Percentiles rank a stretch among this genome's conserved stretches.
phyloP scores from a whole-genome alignment of 2,888 invertebrate genomes.

The Andrena bucephala region DNA sequence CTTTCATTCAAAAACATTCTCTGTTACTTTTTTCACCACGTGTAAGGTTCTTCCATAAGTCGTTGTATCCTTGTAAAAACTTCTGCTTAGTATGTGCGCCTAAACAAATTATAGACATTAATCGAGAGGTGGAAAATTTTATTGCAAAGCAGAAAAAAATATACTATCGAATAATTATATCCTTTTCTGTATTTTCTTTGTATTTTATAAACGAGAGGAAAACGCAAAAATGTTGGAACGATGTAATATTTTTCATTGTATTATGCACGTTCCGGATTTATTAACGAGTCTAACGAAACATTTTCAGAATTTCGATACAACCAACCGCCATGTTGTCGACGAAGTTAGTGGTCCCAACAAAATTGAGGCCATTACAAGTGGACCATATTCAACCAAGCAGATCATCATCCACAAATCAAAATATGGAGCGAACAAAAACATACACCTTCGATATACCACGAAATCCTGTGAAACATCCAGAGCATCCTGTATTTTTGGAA shows the following conservation, averaged over 20 bases:
- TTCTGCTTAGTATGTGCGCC: no score
- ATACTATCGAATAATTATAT: no score
- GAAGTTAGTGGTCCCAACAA: slow-evolving; percentile 76
- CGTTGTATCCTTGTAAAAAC: no score
- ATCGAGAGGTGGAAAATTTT: no score
- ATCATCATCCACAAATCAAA: slow-evolving; percentile 58
- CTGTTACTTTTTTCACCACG: neutral
- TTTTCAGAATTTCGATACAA: slow-evolving; percentile 74
- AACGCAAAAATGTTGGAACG: neutral
- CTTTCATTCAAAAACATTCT: neutral
- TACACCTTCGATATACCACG: slow-evolving; percentile 61
- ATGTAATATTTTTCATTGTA: neutral
- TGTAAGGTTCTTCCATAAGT: no score
- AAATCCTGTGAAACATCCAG: slow-evolving; percentile 73
- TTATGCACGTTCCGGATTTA: no score
- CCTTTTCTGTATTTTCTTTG: no score
- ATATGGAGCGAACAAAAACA: slow-evolving; percentile 60
- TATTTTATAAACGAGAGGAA: neutral
- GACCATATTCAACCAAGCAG: slow-evolving; percentile 70
- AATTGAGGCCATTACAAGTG: slow-evolving; percentile 68
- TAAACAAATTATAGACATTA: no score
- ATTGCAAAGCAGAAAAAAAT: no score
- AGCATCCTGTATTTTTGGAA: slow-evolving; percentile 77
- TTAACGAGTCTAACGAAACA: no score
- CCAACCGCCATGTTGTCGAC: slow-evolving; percentile 76